Conservation (phyloP, 2,113 vertebrate species). For the Dermatemys mawii region DNA sequence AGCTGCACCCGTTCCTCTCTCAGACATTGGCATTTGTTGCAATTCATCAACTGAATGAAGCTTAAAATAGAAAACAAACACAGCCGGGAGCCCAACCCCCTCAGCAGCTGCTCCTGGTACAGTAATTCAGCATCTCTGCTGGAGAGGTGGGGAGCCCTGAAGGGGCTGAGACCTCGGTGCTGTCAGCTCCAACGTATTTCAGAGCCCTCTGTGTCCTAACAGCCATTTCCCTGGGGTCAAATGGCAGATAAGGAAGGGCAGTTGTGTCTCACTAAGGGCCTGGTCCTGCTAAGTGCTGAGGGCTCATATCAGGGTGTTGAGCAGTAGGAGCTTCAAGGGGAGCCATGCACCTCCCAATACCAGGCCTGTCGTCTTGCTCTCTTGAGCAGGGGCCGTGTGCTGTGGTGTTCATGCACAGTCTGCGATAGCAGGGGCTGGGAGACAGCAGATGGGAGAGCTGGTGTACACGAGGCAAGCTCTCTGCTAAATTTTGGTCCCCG, state of each 20-base stretch:
- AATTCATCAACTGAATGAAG: slow-evolving; percentile 15
- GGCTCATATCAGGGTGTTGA: neutral
- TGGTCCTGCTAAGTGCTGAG: neutral
- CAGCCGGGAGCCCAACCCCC: neutral
- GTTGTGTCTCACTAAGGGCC: neutral
- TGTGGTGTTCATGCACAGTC: neutral
- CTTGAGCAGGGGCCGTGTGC: neutral
- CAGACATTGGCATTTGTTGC: neutral
- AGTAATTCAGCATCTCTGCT: neutral
- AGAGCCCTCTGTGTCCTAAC: neutral
- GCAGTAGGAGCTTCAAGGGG: neutral
- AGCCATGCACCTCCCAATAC: neutral
- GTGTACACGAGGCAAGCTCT: neutral
- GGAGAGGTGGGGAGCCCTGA: neutral
- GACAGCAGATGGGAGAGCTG: neutral
- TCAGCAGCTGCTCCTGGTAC: neutral
- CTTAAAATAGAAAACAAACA: neutral
- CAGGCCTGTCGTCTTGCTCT: neutral
- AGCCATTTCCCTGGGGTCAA: neutral
- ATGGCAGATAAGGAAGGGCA: neutral
- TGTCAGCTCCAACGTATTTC: neutral
- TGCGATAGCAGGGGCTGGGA: neutral
- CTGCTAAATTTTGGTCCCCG: neutral
- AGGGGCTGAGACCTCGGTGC: neutral
- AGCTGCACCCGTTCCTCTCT: neutral